Conservation (phyloP, 2,888 invertebrate genomes). For the Thymelicus sylvestris region DNA sequence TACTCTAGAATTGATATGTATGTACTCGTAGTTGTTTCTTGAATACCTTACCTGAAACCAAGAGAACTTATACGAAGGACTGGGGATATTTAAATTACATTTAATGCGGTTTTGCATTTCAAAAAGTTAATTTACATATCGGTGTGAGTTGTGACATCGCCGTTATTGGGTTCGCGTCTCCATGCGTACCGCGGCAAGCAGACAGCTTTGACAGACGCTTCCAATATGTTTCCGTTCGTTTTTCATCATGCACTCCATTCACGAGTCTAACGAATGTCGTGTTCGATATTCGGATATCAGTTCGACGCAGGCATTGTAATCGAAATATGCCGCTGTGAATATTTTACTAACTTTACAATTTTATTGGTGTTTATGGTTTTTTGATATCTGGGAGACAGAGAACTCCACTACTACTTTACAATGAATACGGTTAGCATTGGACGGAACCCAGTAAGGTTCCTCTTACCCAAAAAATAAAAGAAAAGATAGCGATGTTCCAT, state of each 20-base stretch:
- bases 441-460: no score
- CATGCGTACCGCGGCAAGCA: neutral
- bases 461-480: no score
- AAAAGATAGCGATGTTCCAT: neutral
- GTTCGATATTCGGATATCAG: conserved; percentile 9
- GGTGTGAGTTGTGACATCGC: conserved; percentile 3
- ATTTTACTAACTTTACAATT: neutral
- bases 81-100: no score
- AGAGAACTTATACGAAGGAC: no score
- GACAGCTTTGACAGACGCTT: conserved; percentile 30
- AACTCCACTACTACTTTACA: no score
- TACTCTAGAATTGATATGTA: no score
- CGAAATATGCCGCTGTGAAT: neutral
- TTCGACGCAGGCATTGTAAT: neutral
- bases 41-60: no score
- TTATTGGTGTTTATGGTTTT: neutral
- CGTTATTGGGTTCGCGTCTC: conserved; percentile 18
- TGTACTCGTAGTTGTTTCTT: no score
- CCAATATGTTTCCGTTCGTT: conserved; percentile 31
- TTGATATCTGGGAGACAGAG: no score
- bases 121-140: neutral
- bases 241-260: conserved; percentile 20
- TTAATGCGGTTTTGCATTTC: neutral
- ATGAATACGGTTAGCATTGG: no score
- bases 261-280: neutral